phyloP scores from a whole-genome alignment of 2,113 vertebrate species.

The Riparia riparia region DNA sequence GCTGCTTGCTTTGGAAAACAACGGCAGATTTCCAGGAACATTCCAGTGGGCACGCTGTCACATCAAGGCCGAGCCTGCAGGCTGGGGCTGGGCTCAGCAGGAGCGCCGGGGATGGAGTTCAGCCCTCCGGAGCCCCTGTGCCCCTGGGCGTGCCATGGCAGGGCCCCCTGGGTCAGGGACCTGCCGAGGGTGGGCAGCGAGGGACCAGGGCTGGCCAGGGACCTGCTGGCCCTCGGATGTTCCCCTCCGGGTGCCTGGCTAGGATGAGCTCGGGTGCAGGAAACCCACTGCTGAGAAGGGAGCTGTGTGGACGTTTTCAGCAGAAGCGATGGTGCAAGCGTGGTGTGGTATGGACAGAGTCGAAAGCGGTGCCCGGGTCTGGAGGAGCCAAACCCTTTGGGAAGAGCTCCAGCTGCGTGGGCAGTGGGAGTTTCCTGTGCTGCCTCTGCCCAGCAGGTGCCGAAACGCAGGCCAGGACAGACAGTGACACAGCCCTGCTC shows the following conservation, averaged over 20 bases:
- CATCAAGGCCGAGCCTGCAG: background rate
- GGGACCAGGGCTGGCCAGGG: background rate
- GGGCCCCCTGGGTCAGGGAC: rapidly evolving
- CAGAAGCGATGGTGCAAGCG: background rate
- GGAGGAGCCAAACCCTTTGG: background rate
- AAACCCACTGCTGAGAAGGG: background rate
- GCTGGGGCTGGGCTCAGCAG: background rate
- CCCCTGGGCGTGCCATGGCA: rapidly evolving
- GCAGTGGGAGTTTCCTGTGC: background rate
- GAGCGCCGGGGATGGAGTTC: background rate
- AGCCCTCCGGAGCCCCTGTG: rapidly evolving
- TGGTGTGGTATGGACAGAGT: background rate
- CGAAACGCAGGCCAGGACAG: background rate
- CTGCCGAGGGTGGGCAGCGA: rapidly evolving
- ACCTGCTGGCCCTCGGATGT: rapidly evolving
- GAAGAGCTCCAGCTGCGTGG: background rate
- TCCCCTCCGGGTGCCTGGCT: no score
- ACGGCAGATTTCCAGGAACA: background rate
- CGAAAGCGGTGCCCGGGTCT: background rate
- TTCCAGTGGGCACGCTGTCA: background rate
- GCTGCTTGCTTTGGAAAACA: background rate
- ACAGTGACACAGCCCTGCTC: background rate
- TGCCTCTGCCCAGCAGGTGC: background rate
- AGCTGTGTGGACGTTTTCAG: background rate
- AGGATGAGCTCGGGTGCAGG: background rate